Evolutionary conservation across 2,797 vertebrate genomes (phyloP).

Genomic region (Parauchenoglanis ngamensis): DNA sequence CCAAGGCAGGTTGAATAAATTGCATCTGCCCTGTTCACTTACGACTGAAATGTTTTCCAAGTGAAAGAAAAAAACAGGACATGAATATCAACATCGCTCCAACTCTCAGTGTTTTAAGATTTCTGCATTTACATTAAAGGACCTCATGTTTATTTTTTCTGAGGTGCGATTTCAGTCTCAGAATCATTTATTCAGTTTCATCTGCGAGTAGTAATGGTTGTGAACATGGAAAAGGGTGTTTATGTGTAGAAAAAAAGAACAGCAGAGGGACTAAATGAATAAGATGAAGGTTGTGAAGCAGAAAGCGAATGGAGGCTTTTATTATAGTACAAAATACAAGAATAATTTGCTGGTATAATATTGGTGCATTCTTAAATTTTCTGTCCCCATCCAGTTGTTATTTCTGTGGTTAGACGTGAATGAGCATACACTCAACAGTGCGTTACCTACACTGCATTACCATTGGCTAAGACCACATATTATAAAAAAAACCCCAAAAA

Average conservation of each 20-base stretch:
- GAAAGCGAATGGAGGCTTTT: not conserved
- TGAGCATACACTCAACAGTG: not conserved
- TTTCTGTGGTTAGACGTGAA: constrained; percentile 1
- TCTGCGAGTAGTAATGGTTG: not conserved
- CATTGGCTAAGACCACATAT: not conserved
- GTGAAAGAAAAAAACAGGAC: not conserved
- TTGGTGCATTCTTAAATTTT: not conserved
- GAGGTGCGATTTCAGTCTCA: constrained; percentile 12
- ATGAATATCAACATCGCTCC: not conserved
- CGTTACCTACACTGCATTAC: not conserved
- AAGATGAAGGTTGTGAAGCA: not conserved
- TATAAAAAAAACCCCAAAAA: not conserved
- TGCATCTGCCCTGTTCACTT: constrained; percentile 51
- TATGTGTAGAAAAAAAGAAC: not conserved
- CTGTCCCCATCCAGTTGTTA: not conserved
- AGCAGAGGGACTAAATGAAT: not conserved
- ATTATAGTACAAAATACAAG: not conserved
- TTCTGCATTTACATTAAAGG: constrained; percentile 4
- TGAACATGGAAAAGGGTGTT: not conserved
- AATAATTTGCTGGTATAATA: not conserved
- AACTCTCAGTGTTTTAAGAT: not conserved
- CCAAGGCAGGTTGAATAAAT: constrained; percentile 56
- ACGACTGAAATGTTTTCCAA: constrained; percentile 49
- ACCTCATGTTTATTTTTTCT: constrained; percentile 12
- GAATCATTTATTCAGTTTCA: constrained; percentile 9